Conservation (phyloP, 2,797 vertebrate genomes). For the Podarcis lilfordi region DNA sequence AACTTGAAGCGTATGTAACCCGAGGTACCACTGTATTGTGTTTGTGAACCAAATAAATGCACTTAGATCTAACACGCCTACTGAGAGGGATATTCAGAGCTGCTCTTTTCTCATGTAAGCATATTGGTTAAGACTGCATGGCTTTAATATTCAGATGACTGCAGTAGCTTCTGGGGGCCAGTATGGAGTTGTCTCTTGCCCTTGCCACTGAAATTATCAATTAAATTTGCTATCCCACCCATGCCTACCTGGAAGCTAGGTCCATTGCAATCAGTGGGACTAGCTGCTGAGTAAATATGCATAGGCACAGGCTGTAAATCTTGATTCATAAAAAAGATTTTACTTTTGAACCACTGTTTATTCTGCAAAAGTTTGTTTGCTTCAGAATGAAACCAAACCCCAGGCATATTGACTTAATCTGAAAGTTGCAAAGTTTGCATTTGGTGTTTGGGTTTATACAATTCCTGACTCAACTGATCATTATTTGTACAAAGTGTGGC, state of each 20-base stretch:
- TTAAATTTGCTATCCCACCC: neutral
- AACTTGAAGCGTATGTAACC: too few species aligned
- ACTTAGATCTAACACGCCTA: neutral
- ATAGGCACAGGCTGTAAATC: neutral
- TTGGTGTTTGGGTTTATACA: neutral
- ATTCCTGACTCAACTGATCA: neutral
- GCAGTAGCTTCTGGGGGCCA: neutral
- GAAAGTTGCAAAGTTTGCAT: conserved; percentile 7
- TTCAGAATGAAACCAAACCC: neutral
- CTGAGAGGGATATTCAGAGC: neutral
- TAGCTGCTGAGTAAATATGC: neutral
- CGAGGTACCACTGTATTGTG: neutral
- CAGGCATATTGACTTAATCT: neutral
- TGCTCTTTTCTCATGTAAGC: neutral
- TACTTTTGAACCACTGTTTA: neutral
- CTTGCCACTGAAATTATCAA: neutral
- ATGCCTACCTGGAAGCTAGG: neutral
- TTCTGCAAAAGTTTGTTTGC: neutral
- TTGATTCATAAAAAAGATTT: neutral
- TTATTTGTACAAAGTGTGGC: neutral
- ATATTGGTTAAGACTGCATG: neutral
- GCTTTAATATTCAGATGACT: neutral
- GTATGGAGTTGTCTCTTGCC: neutral
- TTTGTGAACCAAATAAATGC: neutral
- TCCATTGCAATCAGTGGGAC: neutral